Conservation (phyloP, 2,888 invertebrate species). For the Pycnomerus fuliginosus region DNA sequence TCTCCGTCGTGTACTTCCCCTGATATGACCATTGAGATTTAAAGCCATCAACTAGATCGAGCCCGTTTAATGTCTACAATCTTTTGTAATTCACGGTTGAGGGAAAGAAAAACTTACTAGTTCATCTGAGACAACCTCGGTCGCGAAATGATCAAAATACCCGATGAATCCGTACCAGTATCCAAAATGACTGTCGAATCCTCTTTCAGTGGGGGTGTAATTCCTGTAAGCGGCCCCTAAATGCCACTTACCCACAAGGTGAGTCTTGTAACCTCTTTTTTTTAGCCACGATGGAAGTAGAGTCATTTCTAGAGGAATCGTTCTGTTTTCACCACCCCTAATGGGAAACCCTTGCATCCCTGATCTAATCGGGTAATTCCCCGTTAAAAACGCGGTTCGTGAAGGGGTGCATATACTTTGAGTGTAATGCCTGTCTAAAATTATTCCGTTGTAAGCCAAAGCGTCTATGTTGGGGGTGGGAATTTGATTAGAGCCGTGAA, state of each 20-base stretch:
- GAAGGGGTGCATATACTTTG: conserved; percentile 86
- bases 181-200: conserved; percentile 81
- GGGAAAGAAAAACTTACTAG: too few relatives aligned
- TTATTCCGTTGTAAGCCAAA: conserved; percentile 78
- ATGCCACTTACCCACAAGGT: conserved; percentile 84
- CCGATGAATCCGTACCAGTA: conserved; percentile 80
- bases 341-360: conserved; percentile 75
- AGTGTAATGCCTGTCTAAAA: conserved; percentile 82
- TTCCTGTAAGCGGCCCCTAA: conserved; percentile 71
- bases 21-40: conserved; percentile 53
- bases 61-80: conserved; percentile 51
- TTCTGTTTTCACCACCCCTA: conserved; percentile 67
- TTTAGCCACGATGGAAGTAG: conserved; percentile 62
- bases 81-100: too few relatives aligned
- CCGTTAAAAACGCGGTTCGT: conserved; percentile 77
- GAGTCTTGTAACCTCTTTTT: conserved; percentile 68
- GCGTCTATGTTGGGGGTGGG: conserved; percentile 89
- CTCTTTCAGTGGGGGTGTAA: conserved; percentile 69
- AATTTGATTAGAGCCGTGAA: conserved; percentile 84
- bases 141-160: conserved; percentile 69
- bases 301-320: conserved; percentile 60
- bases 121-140: too few relatives aligned
- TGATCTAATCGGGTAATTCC: conserved; percentile 81
- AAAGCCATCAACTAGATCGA: conserved; percentile 52
- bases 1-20: conserved; percentile 68